Evolutionary conservation across 2,888 invertebrate species (phyloP).

Genomic region (Caenorhabditis sp.): DNA sequence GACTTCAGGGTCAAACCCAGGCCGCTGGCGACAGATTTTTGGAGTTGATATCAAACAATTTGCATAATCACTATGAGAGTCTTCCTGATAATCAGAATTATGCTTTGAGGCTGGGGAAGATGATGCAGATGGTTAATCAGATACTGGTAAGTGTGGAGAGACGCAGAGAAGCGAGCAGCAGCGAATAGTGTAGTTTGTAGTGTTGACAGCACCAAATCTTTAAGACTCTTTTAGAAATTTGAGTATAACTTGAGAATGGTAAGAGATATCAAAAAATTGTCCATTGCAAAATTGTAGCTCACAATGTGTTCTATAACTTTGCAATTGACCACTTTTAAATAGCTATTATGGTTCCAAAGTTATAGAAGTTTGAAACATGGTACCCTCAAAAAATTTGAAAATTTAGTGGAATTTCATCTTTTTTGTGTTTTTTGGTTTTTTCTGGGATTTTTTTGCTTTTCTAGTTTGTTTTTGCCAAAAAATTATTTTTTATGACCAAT

Average conservation of each 20-base stretch:
- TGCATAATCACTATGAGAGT: conserved; percentile 44
- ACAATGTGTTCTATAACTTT: not conserved
- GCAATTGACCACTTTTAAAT: not conserved
- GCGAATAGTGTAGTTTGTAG: too few species aligned
- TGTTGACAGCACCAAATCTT: too few species aligned
- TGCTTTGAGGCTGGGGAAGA: conserved; percentile 42
- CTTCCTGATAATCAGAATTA: conserved; percentile 22
- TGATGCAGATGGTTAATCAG: conserved; percentile 61
- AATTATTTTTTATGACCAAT: too few species aligned
- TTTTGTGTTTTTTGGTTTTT: too few species aligned
- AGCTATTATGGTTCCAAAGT: too few species aligned
- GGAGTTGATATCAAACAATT: conserved; percentile 48
- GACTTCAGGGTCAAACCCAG: conserved; percentile 60
- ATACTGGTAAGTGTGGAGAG: conserved; percentile 32
- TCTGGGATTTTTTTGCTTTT: too few species aligned
- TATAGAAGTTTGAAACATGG: too few species aligned
- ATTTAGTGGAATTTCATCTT: too few species aligned
- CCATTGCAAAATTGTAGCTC: not conserved
- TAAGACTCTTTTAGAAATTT: not conserved
- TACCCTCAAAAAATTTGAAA: too few species aligned
- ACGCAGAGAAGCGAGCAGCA: too few species aligned
- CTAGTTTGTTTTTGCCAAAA: too few species aligned
- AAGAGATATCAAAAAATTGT: not conserved
- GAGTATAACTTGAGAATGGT: not conserved
- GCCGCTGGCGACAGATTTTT: conserved; percentile 48